These are phyloP conservation scores for Diadromus collaris DNA, from an alignment of 2,888 invertebrate genomes.

Conservation along the genomic window DNA sequence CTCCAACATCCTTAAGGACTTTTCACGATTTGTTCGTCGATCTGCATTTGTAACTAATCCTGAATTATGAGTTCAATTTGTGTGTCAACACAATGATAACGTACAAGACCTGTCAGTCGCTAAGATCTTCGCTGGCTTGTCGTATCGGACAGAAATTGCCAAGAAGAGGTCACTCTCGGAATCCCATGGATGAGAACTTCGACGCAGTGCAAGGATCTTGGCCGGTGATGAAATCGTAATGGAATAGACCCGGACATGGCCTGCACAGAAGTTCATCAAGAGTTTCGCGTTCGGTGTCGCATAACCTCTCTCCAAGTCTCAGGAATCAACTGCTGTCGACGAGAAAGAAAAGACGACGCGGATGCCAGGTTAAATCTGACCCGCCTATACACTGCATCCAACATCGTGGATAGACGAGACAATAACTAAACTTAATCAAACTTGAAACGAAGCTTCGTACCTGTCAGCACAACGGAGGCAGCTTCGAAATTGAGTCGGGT, in stretches of 20 bases:
- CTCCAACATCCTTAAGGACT: too few relatives aligned
- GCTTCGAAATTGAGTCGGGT: slow-evolving; percentile 2
- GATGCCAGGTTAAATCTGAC: slow-evolving; percentile 38
- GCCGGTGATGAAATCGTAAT: neutral
- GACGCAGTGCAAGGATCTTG: neutral
- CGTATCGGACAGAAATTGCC: neutral
- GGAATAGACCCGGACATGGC: neutral
- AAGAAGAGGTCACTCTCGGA: neutral
- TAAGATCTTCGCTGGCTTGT: neutral
- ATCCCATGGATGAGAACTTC: neutral
- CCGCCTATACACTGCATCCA: slow-evolving; percentile 10
- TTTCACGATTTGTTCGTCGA: too few relatives aligned
- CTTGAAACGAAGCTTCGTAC: slow-evolving; percentile 40
- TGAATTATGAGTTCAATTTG: too few relatives aligned
- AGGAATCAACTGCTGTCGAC: slow-evolving; percentile 38
- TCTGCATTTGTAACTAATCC: too few relatives aligned
- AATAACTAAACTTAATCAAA: slow-evolving; percentile 56
- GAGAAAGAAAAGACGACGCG: slow-evolving; percentile 40
- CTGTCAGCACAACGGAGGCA: neutral
- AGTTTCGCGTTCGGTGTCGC: slow-evolving; percentile 12
- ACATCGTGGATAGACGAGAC: slow-evolving; percentile 7
- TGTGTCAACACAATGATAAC: too few relatives aligned
- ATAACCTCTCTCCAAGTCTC: slow-evolving; percentile 23
- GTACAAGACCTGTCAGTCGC: too few relatives aligned
- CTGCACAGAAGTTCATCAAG: slow-evolving; percentile 1